Evolutionary conservation across 2,113 vertebrate species (phyloP), one percentile per base, ranked within the genome.

Genomic region (Lontra canadensis): DNA sequence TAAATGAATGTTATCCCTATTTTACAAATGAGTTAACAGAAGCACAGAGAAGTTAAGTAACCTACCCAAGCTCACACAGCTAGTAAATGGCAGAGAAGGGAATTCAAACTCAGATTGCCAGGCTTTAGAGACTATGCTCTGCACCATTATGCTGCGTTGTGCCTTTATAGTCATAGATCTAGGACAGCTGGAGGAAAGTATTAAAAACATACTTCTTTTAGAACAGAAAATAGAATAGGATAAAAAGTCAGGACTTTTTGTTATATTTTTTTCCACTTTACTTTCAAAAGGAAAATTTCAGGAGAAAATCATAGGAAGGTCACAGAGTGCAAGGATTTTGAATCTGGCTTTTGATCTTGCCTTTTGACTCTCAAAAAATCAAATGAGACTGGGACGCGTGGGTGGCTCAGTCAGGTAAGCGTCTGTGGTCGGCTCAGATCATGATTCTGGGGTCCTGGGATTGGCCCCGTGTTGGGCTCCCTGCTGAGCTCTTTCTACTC

Each of bases 261-360:
- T 92, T 29, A 1, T 39, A n/a, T 52, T 42, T 93, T 85, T 23
- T 73, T 76, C 8, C 10, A 88, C 6, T 85, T 92, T 34, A 12
- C 39, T 91, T 96, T 92, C 57, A 57, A 90, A 78, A 88, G 31
- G 57, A 94, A 76, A 83, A 91, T 61, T 96, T 80, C 81, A 84
- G 36, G 21, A 92, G 69, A 21, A 84, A 80, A 83, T 26, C 67
- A 76, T 86, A 79, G 59, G 49, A 94, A 92, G 18, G 21, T 17
- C 25, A 31, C 17, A 74, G 83, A 88, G 12, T 49, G 7, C 34
- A 74, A 2, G 63, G 29, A 9, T 81, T 92, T 84, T 57, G 34
- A 85, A 21, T 85, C 36, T 59, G 17, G 59, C 17, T 57, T 69
- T 17, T 57, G 34, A 31, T 29, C 73, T 87, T 85, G 20, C 39